Evolutionary conservation across 30 jellyfish, hydroid and myxozoan genomes (phyloP).

Genomic region (Cassiopea xamachana): DNA sequence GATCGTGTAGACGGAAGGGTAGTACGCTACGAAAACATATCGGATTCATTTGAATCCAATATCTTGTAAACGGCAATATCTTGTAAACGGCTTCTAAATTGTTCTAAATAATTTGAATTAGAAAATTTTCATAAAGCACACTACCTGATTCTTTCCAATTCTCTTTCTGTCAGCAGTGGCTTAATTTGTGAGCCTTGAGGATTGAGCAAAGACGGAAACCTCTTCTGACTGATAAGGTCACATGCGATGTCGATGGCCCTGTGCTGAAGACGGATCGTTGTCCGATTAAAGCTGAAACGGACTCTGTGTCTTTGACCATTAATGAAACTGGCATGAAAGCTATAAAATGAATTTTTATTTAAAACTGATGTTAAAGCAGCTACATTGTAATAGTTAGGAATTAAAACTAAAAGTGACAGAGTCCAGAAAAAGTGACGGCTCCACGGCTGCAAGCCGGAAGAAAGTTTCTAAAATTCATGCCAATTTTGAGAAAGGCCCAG

Average conservation of each 20-base stretch:
- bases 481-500: too few relatives aligned
- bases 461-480: too few relatives aligned
- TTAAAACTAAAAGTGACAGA: too few relatives aligned
- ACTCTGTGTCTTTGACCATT: slow-evolving; percentile 29
- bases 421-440: too few relatives aligned
- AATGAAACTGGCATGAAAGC: slow-evolving; percentile 26
- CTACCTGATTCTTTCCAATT: background rate
- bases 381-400: too few relatives aligned
- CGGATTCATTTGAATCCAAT: too few relatives aligned
- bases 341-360: background rate
- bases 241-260: slow-evolving; percentile 50
- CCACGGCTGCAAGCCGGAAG: too few relatives aligned
- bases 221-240: background rate
- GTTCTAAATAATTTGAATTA: too few relatives aligned
- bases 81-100: too few relatives aligned
- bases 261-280: slow-evolving; percentile 40
- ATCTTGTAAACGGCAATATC: too few relatives aligned
- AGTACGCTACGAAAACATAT: too few relatives aligned
- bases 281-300: slow-evolving; percentile 45
- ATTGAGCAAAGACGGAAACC: background rate
- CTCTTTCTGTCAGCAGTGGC: background rate
- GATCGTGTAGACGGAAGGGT: too few relatives aligned
- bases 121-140: background rate
- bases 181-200: background rate
- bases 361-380: background rate